Evolutionary conservation across 2,888 invertebrate genomes (phyloP).

Genomic region (Flabesymbios commensalis): DNA sequence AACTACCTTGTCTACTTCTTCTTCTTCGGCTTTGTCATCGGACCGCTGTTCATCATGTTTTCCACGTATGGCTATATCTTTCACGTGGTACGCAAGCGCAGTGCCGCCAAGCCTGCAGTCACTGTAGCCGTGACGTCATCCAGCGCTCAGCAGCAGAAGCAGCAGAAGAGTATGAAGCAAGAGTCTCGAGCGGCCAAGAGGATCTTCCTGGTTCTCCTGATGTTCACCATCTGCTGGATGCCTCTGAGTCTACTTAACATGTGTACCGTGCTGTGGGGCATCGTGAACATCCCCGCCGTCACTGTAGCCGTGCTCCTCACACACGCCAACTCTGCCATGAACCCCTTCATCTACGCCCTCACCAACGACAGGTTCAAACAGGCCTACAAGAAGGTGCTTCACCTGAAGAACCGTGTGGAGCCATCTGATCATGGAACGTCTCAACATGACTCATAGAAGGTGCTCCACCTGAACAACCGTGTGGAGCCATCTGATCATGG

Average conservation of each 20-base stretch:
- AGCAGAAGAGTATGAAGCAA: not conserved
- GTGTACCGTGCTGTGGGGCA: slow-evolving; percentile 28
- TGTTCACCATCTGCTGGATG: slow-evolving; percentile 54
- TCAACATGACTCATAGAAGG: too few relatives aligned
- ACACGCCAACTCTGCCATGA: slow-evolving; percentile 53
- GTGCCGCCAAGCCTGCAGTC: too few relatives aligned
- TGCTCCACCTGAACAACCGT: too few relatives aligned
- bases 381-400: slow-evolving; percentile 37
- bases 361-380: slow-evolving; percentile 48
- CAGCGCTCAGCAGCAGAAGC: too few relatives aligned
- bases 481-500: too few relatives aligned
- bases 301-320: slow-evolving; percentile 44
- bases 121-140: too few relatives aligned
- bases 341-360: slow-evolving; percentile 53
- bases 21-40: slow-evolving; percentile 52
- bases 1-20: slow-evolving; percentile 57
- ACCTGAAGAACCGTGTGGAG: not conserved
- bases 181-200: slow-evolving; percentile 47
- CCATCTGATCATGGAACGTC: too few relatives aligned
- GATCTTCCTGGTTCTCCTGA: slow-evolving; percentile 45
- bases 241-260: slow-evolving; percentile 51
- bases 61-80: slow-evolving; percentile 55
- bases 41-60: slow-evolving; percentile 49
- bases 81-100: slow-evolving; percentile 1
- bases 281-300: not conserved